Evolutionary conservation across 2,113 vertebrate genomes (phyloP).

Genomic region (Bombycilla garrulus): DNA sequence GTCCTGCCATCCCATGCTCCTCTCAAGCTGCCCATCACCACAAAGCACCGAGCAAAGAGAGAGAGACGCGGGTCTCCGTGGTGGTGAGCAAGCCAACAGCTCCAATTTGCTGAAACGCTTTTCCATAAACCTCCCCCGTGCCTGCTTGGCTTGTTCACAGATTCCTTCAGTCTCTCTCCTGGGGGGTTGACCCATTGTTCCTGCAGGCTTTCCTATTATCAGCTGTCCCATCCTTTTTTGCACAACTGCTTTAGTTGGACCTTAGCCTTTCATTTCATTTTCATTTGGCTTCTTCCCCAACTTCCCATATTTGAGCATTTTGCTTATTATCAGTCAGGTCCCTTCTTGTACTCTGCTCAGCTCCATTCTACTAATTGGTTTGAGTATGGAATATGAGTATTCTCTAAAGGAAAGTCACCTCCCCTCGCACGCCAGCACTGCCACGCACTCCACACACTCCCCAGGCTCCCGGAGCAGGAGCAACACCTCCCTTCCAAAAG

Average conservation of each 20-base stretch:
- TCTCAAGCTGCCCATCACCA: neutral
- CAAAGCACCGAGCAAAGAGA: neutral
- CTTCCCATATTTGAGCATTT: conserved; percentile 55
- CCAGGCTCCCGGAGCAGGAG: neutral
- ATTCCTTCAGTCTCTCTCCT: neutral
- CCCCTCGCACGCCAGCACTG: neutral
- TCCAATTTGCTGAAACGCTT: neutral
- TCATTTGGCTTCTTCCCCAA: conserved; percentile 69
- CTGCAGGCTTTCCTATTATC: neutral
- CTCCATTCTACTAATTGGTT: conserved; percentile 57
- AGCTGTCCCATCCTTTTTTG: neutral
- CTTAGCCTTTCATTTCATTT: conserved; percentile 62
- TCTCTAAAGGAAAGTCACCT: neutral
- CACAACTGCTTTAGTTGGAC: conserved; percentile 27
- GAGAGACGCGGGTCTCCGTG: neutral
- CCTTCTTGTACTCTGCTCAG: conserved; percentile 16
- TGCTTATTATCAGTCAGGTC: conserved; percentile 45
- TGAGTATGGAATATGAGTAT: neutral
- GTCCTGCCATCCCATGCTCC: neutral
- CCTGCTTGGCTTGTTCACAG: neutral
- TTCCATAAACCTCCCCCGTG: neutral
- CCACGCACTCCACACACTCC: rapidly evolving
- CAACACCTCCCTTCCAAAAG: neutral
- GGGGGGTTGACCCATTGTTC: conserved; percentile 39
- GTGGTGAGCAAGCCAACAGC: neutral